Evolutionary conservation across 2,113 vertebrate genomes (phyloP).

Genomic region (Lycocorax pyrrhopterus): DNA sequence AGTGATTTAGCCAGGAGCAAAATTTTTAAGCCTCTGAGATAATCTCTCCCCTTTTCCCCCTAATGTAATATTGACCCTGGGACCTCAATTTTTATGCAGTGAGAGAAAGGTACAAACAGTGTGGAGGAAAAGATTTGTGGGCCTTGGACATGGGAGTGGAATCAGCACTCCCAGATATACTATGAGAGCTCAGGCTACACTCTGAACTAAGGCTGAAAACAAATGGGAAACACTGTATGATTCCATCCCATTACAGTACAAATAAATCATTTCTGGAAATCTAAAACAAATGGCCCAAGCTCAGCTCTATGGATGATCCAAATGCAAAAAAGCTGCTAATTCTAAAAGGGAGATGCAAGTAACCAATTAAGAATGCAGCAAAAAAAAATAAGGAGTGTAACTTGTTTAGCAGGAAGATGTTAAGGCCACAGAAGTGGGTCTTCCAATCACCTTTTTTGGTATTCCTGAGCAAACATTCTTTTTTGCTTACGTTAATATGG

Average conservation of each 20-base stretch:
- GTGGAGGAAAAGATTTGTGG: constrained; percentile 47
- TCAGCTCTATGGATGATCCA: constrained; percentile 35
- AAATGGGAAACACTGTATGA: constrained; percentile 44
- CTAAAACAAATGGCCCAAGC: constrained; percentile 55
- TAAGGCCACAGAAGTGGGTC: constrained; percentile 29
- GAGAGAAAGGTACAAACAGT: constrained; percentile 38
- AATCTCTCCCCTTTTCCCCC: constrained; percentile 20
- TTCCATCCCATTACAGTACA: constrained; percentile 58
- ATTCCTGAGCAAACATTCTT: constrained; percentile 67
- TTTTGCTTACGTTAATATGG: constrained; percentile 68
- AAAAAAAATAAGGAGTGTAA: constrained; percentile 24
- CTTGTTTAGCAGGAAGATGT: constrained; percentile 46
- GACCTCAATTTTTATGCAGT: constrained; percentile 26
- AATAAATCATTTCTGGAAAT: constrained; percentile 68
- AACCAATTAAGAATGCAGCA: constrained; percentile 37
- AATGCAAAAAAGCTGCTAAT: constrained; percentile 57
- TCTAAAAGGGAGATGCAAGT: constrained; percentile 52
- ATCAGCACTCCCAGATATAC: constrained; percentile 23
- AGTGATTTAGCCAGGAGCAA: constrained; percentile 23
- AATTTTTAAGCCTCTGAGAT: constrained; percentile 17
- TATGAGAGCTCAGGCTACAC: constrained; percentile 15
- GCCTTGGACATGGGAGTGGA: constrained; percentile 1
- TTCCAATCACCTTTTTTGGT: constrained; percentile 65
- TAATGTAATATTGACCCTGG: constrained; percentile 16
- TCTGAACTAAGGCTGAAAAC: constrained; percentile 37